Base-by-base conservation (phyloP, 2,797 vertebrate genomes). In the Malurus splendens region DNA sequence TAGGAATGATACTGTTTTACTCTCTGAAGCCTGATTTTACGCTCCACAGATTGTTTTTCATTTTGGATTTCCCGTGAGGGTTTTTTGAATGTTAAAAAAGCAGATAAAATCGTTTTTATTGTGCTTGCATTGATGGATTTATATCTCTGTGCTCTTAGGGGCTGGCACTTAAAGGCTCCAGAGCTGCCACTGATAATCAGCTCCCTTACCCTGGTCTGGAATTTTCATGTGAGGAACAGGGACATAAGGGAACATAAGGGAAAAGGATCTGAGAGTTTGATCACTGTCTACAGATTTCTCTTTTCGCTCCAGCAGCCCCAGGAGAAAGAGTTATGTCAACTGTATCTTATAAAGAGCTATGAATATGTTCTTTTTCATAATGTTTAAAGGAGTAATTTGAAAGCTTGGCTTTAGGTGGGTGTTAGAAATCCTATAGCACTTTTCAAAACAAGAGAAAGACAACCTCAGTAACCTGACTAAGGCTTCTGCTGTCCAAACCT, bases 381-480 rank as follows among this genome's bases (percentile, higher is more conserved):
- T 57, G 47, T 93, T 93, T 93, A 87, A 93, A 82, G 65, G 72
- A 52, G 32, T 94, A 86, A 87, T 92, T 90, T 93, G 81, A 89
- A 94, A 91, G 72, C 78, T 93, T 92, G 89, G 90, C 90, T 92
- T 92, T 82, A 82, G 76, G 65, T 88, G 61, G 52, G 87, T 90
- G 93, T 94, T 92, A 93, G 87, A 93, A 90, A 95, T 89, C 64
- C 78, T 89, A 85, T 89, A 92, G 76, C 72, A 76, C 91, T 94
- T 93, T n/a, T 94, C 88, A 91, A 95, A 93, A 91, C 81, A 91
- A 89, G 81, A 86, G 48, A 91, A 91, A 80, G 89, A 94, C 91
- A 93, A 81, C 87, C 56, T 91, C 84, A 64, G 83, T 87, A 96
- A 93, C 80, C 75, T 86, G 80, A 90, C 82, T 88, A 89, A 89